phyloP scores from a whole-genome alignment of 92 coral and sea anemone species.

The Paramuricea clavata region DNA sequence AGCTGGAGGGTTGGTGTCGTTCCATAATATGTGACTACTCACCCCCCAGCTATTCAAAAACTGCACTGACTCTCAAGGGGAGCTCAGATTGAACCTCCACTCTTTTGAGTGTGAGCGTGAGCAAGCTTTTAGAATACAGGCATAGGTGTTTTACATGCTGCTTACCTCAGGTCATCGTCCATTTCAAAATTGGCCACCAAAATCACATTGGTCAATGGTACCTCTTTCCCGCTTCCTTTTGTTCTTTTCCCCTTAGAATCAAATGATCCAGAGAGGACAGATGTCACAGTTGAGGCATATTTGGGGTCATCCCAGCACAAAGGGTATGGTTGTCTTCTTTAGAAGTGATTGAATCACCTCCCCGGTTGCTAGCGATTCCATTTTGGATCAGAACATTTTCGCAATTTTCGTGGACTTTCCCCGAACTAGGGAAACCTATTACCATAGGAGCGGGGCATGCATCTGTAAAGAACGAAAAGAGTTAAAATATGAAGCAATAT shows the following conservation, averaged over 20 bases:
- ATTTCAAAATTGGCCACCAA: slow-evolving; percentile 52
- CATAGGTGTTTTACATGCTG: not conserved
- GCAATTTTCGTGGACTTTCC: slow-evolving; percentile 8
- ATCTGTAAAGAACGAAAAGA: not conserved
- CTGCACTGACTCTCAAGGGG: too few species aligned
- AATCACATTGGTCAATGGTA: slow-evolving; percentile 53
- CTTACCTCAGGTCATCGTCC: slow-evolving; percentile 53
- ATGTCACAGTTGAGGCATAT: slow-evolving; percentile 43
- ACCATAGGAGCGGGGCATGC: slow-evolving; percentile 10
- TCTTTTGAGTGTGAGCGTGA: not conserved
- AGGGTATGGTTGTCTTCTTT: slow-evolving; percentile 42
- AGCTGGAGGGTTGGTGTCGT: too few species aligned
- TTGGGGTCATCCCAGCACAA: slow-evolving; percentile 62
- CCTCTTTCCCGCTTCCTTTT: slow-evolving; percentile 57
- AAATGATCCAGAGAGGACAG: slow-evolving; percentile 49
- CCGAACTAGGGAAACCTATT: not conserved
- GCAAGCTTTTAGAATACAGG: not conserved
- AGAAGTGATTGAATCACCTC: slow-evolving; percentile 55
- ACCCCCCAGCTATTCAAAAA: too few species aligned
- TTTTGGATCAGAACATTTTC: slow-evolving; percentile 49
- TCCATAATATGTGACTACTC: too few species aligned
- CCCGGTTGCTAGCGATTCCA: slow-evolving; percentile 48
- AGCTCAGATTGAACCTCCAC: not conserved
- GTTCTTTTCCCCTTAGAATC: slow-evolving; percentile 57
- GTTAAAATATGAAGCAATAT: too few species aligned